Evolutionary conservation across 2,113 vertebrate species (phyloP).

Genomic region (Pantherophis guttatus): DNA sequence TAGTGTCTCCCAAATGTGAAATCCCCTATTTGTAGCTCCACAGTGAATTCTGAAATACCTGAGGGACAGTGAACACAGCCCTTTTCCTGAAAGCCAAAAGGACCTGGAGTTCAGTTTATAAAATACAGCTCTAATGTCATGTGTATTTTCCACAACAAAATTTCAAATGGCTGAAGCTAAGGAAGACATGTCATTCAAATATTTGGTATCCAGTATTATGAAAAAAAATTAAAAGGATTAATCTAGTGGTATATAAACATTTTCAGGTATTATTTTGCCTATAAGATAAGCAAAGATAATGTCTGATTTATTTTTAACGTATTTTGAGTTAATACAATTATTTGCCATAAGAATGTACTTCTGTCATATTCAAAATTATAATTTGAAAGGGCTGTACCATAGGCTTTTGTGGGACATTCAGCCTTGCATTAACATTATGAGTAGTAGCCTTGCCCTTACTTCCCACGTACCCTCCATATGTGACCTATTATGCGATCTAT

Average conservation of each 20-base stretch:
- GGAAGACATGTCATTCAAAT: background rate
- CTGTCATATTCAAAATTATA: background rate
- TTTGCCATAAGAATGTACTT: background rate
- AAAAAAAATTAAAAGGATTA: background rate
- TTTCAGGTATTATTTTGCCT: background rate
- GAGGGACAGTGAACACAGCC: background rate
- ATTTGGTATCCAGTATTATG: background rate
- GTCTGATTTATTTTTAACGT: background rate
- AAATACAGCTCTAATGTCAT: background rate
- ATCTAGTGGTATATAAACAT: background rate
- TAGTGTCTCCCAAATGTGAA: background rate
- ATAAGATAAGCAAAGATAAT: background rate
- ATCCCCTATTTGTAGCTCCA: background rate
- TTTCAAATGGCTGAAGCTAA: background rate
- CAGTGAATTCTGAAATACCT: background rate
- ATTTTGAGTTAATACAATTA: background rate
- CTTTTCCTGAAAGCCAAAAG: background rate
- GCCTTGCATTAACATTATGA: background rate
- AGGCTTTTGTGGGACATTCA: background rate
- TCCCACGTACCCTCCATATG: background rate
- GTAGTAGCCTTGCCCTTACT: background rate
- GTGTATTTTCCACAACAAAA: background rate
- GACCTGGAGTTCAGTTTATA: background rate
- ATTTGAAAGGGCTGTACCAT: background rate
- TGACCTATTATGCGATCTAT: background rate